Percentiles rank a stretch among this genome's conserved stretches.
phyloP scores from a whole-genome alignment of 1,140 invertebrate genomes.

The Ips typographus region DNA sequence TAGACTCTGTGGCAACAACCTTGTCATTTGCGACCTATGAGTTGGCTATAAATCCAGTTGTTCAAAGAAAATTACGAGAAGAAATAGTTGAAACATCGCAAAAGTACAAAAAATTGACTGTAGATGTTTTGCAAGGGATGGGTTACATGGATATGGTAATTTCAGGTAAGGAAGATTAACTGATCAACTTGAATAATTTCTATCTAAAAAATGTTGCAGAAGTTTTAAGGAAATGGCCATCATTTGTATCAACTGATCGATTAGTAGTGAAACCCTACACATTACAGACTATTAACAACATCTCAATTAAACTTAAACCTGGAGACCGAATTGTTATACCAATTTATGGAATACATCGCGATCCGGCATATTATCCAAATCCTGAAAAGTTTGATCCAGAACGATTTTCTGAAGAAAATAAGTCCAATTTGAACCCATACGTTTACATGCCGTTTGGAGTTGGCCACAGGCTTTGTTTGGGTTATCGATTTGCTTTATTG shows the following conservation, averaged over 20 bases:
- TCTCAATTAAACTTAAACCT: slow-evolving; percentile 17
- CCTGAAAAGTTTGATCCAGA: slow-evolving; percentile 56
- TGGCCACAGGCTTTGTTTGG: slow-evolving; percentile 46
- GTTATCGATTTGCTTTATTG: slow-evolving; percentile 26
- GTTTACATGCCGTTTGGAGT: slow-evolving; percentile 10
- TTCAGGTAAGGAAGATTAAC: slow-evolving; percentile 41
- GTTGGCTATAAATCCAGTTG: slow-evolving; percentile 57
- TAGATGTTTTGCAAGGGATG: slow-evolving; percentile 48
- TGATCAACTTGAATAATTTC: neutral
- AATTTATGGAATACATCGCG: slow-evolving; percentile 57
- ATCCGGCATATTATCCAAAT: slow-evolving; percentile 51
- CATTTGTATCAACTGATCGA: slow-evolving; percentile 46
- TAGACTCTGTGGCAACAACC: slow-evolving; percentile 50
- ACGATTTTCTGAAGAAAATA: slow-evolving; percentile 52
- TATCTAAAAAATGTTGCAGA: slow-evolving; percentile 5
- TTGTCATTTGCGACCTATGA: slow-evolving; percentile 53
- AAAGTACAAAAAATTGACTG: slow-evolving; percentile 40
- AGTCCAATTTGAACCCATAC: slow-evolving; percentile 27
- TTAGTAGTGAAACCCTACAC: slow-evolving; percentile 55
- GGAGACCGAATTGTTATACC: slow-evolving; percentile 51
- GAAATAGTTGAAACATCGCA: slow-evolving; percentile 47
- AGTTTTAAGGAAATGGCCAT: slow-evolving; percentile 12
- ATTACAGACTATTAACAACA: slow-evolving; percentile 42
- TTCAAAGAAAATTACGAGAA: slow-evolving; percentile 53
- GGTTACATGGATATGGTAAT: slow-evolving; percentile 54